Conservation (phyloP, 1,140 invertebrate species). For the Melipona quadrifasciata region DNA sequence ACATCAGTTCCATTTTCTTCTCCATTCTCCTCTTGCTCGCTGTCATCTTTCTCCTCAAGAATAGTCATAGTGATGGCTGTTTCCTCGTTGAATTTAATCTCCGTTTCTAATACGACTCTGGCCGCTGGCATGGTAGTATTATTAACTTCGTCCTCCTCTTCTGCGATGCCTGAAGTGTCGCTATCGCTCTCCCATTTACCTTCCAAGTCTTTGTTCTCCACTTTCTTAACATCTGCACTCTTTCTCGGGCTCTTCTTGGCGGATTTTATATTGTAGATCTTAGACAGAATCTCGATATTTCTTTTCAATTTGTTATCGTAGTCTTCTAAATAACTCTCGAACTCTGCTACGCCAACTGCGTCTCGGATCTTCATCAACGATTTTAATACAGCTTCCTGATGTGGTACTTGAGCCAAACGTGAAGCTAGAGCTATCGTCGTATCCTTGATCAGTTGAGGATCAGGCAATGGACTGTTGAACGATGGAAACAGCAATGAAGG, state of each 20-base stretch:
- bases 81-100: conserved; percentile 89
- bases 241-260: conserved; percentile 51
- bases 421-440: conserved; percentile 84
- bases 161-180: conserved; percentile 63
- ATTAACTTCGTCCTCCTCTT: conserved; percentile 60
- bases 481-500: conserved; percentile 84
- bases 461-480: conserved; percentile 70
- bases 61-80: conserved; percentile 91
- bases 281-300: conserved; percentile 86
- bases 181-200: conserved; percentile 67
- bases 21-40: conserved; percentile 64
- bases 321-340: conserved; percentile 81
- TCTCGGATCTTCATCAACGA: conserved; percentile 86
- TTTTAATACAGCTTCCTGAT: conserved; percentile 86
- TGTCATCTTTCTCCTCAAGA: conserved; percentile 84
- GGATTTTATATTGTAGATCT: conserved; percentile 84
- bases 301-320: conserved; percentile 83
- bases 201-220: conserved; percentile 43
- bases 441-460: conserved; percentile 77
- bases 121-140: conserved; percentile 60
- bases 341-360: conserved; percentile 84
- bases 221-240: conserved; percentile 7
- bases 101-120: conserved; percentile 89
- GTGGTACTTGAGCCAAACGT: conserved; percentile 85
- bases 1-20: conserved; percentile 74